Percentiles rank a stretch among this genome's conserved stretches.
These are phyloP conservation scores for Miniopterus natalensis DNA, from an alignment of 2,113 vertebrate genomes.

Conservation along the genomic window DNA sequence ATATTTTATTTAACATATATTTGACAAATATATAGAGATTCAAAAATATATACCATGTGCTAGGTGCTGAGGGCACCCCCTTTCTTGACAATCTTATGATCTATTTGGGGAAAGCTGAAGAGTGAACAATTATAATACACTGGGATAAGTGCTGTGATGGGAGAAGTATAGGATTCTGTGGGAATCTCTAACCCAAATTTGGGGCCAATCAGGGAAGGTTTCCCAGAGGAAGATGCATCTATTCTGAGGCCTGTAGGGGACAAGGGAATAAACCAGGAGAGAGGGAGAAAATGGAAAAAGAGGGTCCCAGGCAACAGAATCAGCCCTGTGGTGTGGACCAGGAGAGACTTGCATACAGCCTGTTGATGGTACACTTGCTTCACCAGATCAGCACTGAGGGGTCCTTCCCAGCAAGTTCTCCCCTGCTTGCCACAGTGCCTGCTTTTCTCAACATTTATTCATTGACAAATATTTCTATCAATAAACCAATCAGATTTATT, in stretches of 20 bases:
- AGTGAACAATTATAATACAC: not conserved
- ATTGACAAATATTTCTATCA: constrained; percentile 14
- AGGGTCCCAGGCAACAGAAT: not conserved
- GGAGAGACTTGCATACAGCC: not conserved
- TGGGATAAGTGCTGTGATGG: not conserved
- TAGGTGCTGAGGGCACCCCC: not conserved
- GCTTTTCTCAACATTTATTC: not conserved
- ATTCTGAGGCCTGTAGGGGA: not conserved
- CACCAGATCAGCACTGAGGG: not conserved
- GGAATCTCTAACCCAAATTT: not conserved
- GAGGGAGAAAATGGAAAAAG: not conserved
- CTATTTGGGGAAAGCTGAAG: not conserved
- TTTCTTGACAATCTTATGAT: not conserved
- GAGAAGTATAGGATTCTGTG: not conserved
- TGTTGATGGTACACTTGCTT: not conserved
- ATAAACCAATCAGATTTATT: constrained; percentile 6
- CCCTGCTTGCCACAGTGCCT: not conserved
- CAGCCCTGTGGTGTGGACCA: not conserved
- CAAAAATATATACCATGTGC: not conserved
- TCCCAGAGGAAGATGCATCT: not conserved
- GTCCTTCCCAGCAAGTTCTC: not conserved
- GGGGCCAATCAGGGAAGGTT: not conserved
- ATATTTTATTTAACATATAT: not conserved
- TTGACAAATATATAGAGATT: not conserved
- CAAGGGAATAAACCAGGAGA: not conserved